Percentiles rank a stretch among this genome's conserved stretches.
Conservation (phyloP, 2,888 invertebrate species). For the Apamea epomidion region DNA sequence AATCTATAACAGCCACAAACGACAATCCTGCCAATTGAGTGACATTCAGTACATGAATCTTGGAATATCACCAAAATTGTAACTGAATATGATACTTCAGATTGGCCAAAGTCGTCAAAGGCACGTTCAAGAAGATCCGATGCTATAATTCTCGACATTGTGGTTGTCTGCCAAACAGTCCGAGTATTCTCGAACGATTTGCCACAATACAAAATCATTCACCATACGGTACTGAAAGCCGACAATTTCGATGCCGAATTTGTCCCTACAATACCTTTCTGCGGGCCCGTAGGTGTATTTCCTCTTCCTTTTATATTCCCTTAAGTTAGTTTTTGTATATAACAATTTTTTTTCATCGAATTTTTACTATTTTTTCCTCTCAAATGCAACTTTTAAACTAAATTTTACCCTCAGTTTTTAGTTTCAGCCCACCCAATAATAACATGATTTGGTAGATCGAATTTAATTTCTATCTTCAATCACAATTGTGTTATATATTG, state of each 20-base stretch:
- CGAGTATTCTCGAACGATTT: constrained; percentile 28
- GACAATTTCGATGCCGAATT: constrained; percentile 9
- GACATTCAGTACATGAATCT: constrained; percentile 3
- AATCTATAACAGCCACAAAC: neutral
- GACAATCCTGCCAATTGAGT: constrained; percentile 6
- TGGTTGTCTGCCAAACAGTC: constrained; percentile 24
- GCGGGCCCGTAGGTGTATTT: neutral
- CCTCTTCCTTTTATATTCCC: neutral
- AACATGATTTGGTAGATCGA: neutral
- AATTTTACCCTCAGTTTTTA: neutral
- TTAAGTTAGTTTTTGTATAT: neutral
- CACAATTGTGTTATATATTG: neutral
- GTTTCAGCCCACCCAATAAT: neutral
- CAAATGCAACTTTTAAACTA: neutral
- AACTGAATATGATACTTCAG: constrained; percentile 32
- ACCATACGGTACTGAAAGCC: constrained; percentile 5
- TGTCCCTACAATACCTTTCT: neutral
- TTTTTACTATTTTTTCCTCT: neutral
- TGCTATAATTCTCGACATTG: constrained; percentile 23
- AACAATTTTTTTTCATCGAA: neutral
- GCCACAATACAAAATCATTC: constrained; percentile 36
- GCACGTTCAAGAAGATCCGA: constrained; percentile 46
- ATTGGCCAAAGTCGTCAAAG: constrained; percentile 36
- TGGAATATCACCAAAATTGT: constrained; percentile 24
- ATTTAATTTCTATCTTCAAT: neutral